These are phyloP conservation scores for Lampris incognitus DNA, from an alignment of 2,113 vertebrate genomes.

Conservation along the genomic window DNA sequence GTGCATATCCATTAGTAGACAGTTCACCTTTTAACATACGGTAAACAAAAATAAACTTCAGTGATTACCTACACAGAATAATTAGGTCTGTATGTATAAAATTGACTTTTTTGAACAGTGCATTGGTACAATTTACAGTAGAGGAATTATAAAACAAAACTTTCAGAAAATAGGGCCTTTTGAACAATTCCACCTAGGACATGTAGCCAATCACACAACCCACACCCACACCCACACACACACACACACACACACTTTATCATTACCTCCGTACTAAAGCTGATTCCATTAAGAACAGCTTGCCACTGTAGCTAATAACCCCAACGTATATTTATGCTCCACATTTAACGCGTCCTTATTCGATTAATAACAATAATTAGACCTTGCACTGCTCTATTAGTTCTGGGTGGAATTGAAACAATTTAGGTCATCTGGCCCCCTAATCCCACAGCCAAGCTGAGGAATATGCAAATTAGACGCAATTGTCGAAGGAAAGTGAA, in stretches of 20 bases:
- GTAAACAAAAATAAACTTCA: background rate
- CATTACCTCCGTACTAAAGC: constrained; percentile 13
- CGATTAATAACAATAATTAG: constrained; percentile 80
- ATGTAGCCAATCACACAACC: constrained; percentile 16
- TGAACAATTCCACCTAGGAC: constrained; percentile 14
- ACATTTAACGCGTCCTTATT: constrained; percentile 73
- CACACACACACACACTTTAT: constrained; percentile 13
- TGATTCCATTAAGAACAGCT: constrained; percentile 22
- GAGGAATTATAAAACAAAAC: background rate
- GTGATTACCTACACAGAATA: background rate
- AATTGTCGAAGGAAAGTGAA: constrained; percentile 77
- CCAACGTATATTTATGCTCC: constrained; percentile 58
- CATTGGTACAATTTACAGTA: constrained; percentile 7
- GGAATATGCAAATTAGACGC: constrained; percentile 82
- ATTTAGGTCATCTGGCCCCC: constrained; percentile 81
- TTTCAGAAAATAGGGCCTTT: constrained; percentile 5
- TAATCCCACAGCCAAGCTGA: constrained; percentile 75
- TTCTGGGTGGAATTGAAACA: constrained; percentile 76
- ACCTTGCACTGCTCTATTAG: constrained; percentile 57
- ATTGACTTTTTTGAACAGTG: background rate
- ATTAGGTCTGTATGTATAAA: constrained; percentile 5
- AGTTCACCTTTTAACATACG: background rate
- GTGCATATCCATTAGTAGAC: background rate
- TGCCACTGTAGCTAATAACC: constrained; percentile 40
- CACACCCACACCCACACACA: background rate